These are phyloP conservation scores for Amiota minor DNA, from an alignment of 2,888 invertebrate species.

Conservation along the genomic window DNA sequence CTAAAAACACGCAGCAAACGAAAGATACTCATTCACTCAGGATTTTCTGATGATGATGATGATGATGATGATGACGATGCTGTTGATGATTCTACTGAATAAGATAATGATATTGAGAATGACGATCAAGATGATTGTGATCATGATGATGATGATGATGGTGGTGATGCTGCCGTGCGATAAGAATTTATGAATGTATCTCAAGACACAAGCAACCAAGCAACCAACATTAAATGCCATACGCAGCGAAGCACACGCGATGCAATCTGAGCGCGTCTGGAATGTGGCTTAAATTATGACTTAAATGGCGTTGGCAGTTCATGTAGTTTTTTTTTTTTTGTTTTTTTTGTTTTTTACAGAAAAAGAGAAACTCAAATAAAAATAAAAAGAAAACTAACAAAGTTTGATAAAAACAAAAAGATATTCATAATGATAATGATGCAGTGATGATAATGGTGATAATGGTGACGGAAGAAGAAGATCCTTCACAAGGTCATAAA, in stretches of 20 bases:
- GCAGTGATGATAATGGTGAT: neutral
- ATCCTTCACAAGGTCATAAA: conserved; percentile 63
- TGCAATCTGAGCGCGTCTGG: conserved; percentile 67
- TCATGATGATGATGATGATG: neutral
- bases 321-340: conserved; percentile 63
- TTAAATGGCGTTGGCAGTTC: conserved; percentile 68
- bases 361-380: neutral
- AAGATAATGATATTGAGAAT: neutral
- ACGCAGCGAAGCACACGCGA: conserved; percentile 51
- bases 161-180: conserved; percentile 33
- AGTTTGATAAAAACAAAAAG: neutral
- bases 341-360: conserved; percentile 27
- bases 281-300: conserved; percentile 68
- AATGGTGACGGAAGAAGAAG: conserved; percentile 37
- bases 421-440: neutral
- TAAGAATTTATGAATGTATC: conserved; percentile 68
- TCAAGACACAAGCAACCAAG: conserved; percentile 27
- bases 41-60: too few species aligned
- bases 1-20: conserved; percentile 20
- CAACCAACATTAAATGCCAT: conserved; percentile 16
- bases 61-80: too few species aligned
- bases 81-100: too few species aligned
- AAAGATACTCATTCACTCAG: neutral
- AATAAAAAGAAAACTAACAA: neutral
- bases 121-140: neutral